Conservation (phyloP, 2,797 vertebrate genomes). For the Cheirogaleus major region DNA sequence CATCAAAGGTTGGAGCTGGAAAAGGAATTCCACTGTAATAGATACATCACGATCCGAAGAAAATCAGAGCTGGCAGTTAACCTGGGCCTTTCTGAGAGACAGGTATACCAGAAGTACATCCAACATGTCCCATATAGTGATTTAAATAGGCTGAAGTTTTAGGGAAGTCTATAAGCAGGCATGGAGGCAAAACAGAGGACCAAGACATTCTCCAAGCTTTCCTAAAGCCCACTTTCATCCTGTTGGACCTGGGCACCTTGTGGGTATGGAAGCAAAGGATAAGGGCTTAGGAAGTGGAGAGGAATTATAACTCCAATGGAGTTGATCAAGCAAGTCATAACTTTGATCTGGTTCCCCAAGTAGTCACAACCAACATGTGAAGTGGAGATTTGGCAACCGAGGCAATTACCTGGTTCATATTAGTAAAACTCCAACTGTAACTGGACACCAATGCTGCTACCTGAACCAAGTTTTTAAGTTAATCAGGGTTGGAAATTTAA, state of each 20-base stretch:
- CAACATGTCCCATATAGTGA: neutral
- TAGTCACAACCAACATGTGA: neutral
- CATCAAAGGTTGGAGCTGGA: constrained; percentile 97
- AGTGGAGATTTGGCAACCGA: neutral
- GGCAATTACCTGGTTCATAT: neutral
- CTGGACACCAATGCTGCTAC: neutral
- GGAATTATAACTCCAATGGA: neutral
- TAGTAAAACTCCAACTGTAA: neutral
- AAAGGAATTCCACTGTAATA: constrained; percentile 98
- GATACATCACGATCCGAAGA: constrained; percentile 96
- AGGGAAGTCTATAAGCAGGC: neutral
- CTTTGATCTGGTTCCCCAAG: neutral
- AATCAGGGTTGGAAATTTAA: neutral
- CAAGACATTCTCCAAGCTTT: neutral
- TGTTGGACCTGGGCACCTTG: neutral
- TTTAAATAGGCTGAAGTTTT: constrained; percentile 22
- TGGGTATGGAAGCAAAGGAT: neutral
- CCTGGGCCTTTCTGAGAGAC: constrained; percentile 96
- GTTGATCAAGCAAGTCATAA: neutral
- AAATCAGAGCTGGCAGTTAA: constrained; percentile 96
- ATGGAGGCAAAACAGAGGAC: neutral
- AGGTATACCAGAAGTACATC: constrained; percentile 87
- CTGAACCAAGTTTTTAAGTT: neutral
- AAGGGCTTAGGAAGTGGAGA: neutral
- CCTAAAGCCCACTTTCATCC: neutral